Percentiles rank a stretch among this genome's conserved stretches.
Conservation (phyloP, 1,140 invertebrate genomes). For the Temnothorax curvispinosus region DNA sequence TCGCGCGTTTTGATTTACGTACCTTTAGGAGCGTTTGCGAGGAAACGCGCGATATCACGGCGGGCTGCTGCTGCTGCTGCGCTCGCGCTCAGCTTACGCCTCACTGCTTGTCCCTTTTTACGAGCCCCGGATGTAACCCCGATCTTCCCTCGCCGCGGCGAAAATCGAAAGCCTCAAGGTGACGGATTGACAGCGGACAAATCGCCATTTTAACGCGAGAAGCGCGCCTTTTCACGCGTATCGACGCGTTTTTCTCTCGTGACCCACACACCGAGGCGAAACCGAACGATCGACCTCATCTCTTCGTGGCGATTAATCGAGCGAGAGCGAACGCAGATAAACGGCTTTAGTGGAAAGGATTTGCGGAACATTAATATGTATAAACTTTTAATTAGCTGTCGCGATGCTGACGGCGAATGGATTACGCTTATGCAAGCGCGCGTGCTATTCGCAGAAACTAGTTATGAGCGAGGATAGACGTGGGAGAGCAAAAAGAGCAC, state of each 20-base stretch:
- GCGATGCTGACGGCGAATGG: background rate
- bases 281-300: constrained; percentile 3
- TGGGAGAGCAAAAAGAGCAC: constrained; percentile 32
- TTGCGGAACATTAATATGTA: constrained; percentile 48
- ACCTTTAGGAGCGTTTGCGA: constrained; percentile 30
- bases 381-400: constrained; percentile 54
- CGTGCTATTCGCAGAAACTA: constrained; percentile 36
- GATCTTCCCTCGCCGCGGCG: background rate
- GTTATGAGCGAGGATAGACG: constrained; percentile 42
- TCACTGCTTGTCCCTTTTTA: constrained; percentile 27
- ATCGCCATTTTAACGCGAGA: constrained; percentile 22
- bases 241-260: background rate
- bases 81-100: background rate
- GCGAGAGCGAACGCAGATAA: background rate
- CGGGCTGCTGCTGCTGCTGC: background rate
- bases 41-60: constrained; percentile 41
- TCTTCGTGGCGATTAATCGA: background rate
- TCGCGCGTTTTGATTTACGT: constrained; percentile 69
- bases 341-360: background rate
- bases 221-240: background rate
- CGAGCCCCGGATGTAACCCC: background rate
- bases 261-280: background rate
- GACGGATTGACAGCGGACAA: constrained; percentile 27
- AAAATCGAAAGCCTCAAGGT: constrained; percentile 16
- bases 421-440: constrained; percentile 21